Evolutionary conservation across 2,888 invertebrate species (phyloP), one percentile per base, ranked within the genome.

Genomic region (Tachina lurida): DNA sequence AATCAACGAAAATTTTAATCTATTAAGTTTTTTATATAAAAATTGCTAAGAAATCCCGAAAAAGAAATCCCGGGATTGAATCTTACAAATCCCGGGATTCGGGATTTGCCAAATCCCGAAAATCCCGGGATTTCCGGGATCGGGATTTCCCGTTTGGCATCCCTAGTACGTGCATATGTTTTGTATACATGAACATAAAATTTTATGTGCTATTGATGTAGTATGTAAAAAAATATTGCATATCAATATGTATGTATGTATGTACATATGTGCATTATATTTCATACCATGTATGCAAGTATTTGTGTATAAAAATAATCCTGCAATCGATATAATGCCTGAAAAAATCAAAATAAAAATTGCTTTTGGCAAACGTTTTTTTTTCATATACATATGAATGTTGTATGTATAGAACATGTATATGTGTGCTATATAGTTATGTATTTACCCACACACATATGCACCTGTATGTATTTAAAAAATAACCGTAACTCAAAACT

Each of bases 401-500:
- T 8, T 22, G 13, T 56, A 47, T 45, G 19, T 19, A 63, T 43
- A 63, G 19, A 70, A 41, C 19, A 31, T n/a, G 5, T 49, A 45
- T 56, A 43, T 68, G 9, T 56, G 15, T 15, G 19, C 19, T 13
- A 31, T 15, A 31, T 58, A 31, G 10, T 31, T 31, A 31, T 31
- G 5, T 31, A 31, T 31, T 31, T 31, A 31, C 31, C 31, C 31
- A 31, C 31, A 31, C 7, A 7, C 31, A 31, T 31, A 12, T 1
- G 22, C 45, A 56, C 17, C 15, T 31, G 12, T 17, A 43, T 56
- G 22, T 10, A 43, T 60, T 54, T 17, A 5, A 68, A 70, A 68
- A 43, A 78, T 15, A 63, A 54, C 68, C 49, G 47, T 78, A 77
- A 68, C 52, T 60, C 41, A 78, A 60, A 70, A 78, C 19, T 68